A percentile compares a stretch with the other conserved stretches of the same genome.
Evolutionary conservation across 2,113 vertebrate species (phyloP).

Genomic region (Myodes glareolus): DNA sequence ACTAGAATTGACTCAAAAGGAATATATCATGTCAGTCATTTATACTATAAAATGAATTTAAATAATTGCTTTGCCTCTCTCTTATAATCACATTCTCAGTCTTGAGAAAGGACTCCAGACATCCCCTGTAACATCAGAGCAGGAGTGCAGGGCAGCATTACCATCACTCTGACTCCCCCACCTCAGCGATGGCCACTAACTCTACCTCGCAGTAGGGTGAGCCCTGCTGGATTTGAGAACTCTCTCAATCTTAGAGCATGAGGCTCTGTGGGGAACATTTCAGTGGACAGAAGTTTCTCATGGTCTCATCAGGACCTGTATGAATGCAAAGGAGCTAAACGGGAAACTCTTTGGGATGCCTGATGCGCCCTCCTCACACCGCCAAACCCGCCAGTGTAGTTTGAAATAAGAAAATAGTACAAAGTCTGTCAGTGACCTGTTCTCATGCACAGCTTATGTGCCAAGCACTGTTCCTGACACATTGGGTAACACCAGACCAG

Average conservation of each 20-base stretch:
- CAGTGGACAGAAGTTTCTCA: not conserved
- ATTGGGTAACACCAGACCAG: not conserved
- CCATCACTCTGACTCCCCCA: not conserved
- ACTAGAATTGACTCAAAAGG: slow-evolving; percentile 41
- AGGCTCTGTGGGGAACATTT: not conserved
- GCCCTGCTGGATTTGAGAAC: not conserved
- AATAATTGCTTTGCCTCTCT: slow-evolving; percentile 7
- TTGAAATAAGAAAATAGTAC: not conserved
- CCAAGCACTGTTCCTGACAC: not conserved
- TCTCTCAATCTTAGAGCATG: not conserved
- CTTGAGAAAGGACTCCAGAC: slow-evolving; percentile 20
- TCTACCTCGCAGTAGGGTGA: not conserved
- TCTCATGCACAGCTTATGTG: not conserved
- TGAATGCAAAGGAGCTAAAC: not conserved
- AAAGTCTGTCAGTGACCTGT: not conserved
- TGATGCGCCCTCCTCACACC: not conserved
- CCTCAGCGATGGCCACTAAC: not conserved
- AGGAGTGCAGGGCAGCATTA: not conserved
- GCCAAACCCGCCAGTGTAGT: not conserved
- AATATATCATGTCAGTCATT: not conserved
- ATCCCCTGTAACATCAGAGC: slow-evolving; percentile 34
- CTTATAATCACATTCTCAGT: slow-evolving; percentile 15
- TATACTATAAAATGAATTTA: slow-evolving; percentile 38
- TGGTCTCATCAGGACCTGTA: not conserved
- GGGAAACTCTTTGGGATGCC: not conserved